These are phyloP conservation scores for Lithosia quadra DNA, from an alignment of 2,888 invertebrate species.

Conservation along the genomic window DNA sequence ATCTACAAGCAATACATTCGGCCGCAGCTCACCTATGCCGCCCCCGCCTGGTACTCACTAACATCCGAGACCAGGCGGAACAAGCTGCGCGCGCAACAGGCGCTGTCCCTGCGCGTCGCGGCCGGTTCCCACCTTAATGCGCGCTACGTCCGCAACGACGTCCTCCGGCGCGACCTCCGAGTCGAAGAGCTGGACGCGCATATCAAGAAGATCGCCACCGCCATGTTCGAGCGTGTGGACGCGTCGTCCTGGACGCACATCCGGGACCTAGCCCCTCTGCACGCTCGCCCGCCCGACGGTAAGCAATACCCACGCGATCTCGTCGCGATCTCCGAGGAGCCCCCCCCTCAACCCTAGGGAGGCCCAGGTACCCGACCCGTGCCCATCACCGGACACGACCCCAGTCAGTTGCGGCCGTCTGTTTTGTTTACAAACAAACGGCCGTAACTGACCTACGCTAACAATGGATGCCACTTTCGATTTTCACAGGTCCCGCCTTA, in stretches of 20 bases:
- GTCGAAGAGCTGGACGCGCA: not conserved
- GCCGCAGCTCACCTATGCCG: not conserved
- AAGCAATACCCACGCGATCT: not conserved
- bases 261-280: not conserved
- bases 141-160: not conserved
- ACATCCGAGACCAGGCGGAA: not conserved
- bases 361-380: not conserved
- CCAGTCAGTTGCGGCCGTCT: too few relatives aligned
- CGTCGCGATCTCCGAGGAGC: not conserved
- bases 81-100: not conserved
- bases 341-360: not conserved
- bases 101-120: not conserved
- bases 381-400: too few relatives aligned
- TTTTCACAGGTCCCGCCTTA: too few relatives aligned
- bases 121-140: not conserved
- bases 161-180: not conserved
- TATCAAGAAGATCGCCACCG: not conserved
- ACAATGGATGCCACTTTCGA: too few relatives aligned
- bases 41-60: not conserved
- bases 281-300: slow-evolving; percentile 7
- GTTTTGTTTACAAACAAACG: too few relatives aligned
- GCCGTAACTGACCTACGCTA: too few relatives aligned
- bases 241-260: not conserved
- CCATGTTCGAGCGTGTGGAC: slow-evolving; percentile 8
- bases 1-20: not conserved